Evolutionary conservation across 2,113 vertebrate species (phyloP), one percentile per base, ranked within the genome.

Genomic region (Rattus norvegicus): DNA sequence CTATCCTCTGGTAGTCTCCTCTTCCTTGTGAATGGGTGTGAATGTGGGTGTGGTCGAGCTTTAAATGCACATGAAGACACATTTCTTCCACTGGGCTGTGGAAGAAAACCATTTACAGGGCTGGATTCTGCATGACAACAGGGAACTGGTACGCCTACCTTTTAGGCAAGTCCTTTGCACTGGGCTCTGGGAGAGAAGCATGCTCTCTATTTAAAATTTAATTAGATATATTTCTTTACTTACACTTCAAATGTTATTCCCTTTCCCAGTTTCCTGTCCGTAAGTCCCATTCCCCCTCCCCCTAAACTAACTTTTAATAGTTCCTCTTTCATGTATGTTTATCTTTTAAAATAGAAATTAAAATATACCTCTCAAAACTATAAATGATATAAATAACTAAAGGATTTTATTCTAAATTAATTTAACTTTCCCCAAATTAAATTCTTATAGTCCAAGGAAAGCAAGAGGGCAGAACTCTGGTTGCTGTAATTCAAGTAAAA

Each of bases 341-440:
- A 30, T 94, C 33, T 85, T 88, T 92, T 83, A 54, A 89, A 96
- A 81, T 4, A 88, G 65, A 77, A 90, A 92, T 54, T 7, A 69
- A 88, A 63, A 28, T 30, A 7, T 33, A 65, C 43, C 70, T 90
- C 70, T 90, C 84, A 93, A 93, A 79, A 33, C 67, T 87, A 95
- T 19, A 69, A 59, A 70, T 33, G 12, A 2, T 72, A 90, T 52
- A 95, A 79, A 87, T 69, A 92, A 94, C 88, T 69, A 92, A 94
- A 91, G 86, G 28, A 92, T 84, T 95, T 88, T 91, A 14, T 56
- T 93, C 47, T 92, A 94, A 92, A 96, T 91, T 95, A 47, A 81
- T 77, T 91, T 92, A 86, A 14, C 24, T 94, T 96, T 83, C 83
- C 65, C 10, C 47, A 88, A 70, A 88, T 47, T 88, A 54, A 85